Conservation (phyloP, 2,113 vertebrate genomes). For the Ahaetulla prasina region DNA sequence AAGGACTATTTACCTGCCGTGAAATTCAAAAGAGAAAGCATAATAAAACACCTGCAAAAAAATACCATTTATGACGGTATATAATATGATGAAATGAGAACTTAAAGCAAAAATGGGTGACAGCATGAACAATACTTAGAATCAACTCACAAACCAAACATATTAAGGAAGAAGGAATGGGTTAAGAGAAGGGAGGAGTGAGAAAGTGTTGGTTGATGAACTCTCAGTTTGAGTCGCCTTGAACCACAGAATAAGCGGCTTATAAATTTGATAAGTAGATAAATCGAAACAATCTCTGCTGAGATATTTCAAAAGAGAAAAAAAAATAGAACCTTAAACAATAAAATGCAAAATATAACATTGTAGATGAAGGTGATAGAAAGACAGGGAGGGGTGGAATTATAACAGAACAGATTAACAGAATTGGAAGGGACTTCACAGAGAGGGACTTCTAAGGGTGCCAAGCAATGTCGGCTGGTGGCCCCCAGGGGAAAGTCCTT, state of each 20-base stretch:
- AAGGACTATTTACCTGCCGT: background rate
- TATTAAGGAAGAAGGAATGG: background rate
- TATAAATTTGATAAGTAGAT: too few relatives aligned
- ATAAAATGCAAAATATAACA: background rate
- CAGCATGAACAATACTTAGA: background rate
- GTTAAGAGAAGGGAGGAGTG: background rate
- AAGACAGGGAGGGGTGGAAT: too few relatives aligned
- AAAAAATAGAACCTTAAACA: too few relatives aligned
- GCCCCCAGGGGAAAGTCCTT: too few relatives aligned
- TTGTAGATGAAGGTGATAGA: too few relatives aligned
- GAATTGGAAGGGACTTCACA: too few relatives aligned
- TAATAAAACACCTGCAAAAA: background rate
- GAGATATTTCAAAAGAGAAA: background rate
- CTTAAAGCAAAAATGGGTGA: background rate
- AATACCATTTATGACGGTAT: background rate
- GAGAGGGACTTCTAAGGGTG: too few relatives aligned
- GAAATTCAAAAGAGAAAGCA: background rate
- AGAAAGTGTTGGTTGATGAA: background rate
- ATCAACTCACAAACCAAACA: background rate
- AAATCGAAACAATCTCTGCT: too few relatives aligned
- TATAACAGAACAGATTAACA: too few relatives aligned
- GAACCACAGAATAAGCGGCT: too few relatives aligned
- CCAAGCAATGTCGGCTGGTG: too few relatives aligned
- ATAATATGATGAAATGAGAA: background rate
- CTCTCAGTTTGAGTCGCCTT: background rate